Evolutionary conservation across 2,888 invertebrate species (phyloP).

Genomic region (Hedychridium roseum): DNA sequence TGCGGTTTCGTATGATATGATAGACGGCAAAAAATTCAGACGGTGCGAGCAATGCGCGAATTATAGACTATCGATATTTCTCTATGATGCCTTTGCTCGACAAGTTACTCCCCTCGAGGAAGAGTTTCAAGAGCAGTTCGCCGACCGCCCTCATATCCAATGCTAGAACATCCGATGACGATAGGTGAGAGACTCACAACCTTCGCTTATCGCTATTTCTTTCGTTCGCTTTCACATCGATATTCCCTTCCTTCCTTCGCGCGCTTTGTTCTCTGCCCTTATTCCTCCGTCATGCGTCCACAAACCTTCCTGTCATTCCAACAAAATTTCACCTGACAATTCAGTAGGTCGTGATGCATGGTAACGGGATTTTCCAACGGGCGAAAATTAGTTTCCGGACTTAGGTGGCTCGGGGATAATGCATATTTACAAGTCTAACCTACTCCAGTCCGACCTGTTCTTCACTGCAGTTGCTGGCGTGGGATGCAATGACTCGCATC

Average conservation of each 20-base stretch:
- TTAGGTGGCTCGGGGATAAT: background rate
- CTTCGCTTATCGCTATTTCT: constrained; percentile 4
- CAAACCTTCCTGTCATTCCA: too few relatives aligned
- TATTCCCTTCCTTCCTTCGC: too few relatives aligned
- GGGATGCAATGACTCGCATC: constrained; percentile 20
- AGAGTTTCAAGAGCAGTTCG: constrained; percentile 58
- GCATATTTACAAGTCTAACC: constrained; percentile 26
- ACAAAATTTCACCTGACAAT: too few relatives aligned
- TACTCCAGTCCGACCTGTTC: constrained; percentile 15
- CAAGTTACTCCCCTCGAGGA: constrained; percentile 73
- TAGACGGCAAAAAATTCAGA: constrained; percentile 41
- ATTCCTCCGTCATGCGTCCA: too few relatives aligned
- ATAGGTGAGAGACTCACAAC: constrained; percentile 51
- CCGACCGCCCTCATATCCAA: constrained; percentile 16
- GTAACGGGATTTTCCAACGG: too few relatives aligned
- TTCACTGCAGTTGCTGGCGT: constrained; percentile 17
- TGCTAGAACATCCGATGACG: constrained; percentile 24
- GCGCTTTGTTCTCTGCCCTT: too few relatives aligned
- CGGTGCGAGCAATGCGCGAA: constrained; percentile 46
- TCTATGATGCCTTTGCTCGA: constrained; percentile 78
- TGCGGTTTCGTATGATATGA: constrained; percentile 51
- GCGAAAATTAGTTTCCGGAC: constrained; percentile 7
- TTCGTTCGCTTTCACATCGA: constrained; percentile 4
- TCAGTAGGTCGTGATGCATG: too few relatives aligned
- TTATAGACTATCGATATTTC: constrained; percentile 29